Conservation (phyloP, 2,797 vertebrate species). For the Botia kubotai region DNA sequence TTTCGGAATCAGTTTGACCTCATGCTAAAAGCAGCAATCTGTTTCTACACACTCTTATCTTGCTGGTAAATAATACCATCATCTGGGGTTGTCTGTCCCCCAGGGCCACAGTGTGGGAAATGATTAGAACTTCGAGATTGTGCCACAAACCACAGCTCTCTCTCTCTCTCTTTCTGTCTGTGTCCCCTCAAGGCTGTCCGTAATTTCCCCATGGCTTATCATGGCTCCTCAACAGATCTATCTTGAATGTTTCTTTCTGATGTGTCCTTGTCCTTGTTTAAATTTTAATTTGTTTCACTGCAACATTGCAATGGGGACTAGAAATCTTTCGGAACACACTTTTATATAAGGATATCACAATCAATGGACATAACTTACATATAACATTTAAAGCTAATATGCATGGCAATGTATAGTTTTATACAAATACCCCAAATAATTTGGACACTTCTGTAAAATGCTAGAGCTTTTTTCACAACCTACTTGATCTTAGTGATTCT, state of each 20-base stretch:
- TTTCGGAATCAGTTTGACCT: slow-evolving; percentile 6
- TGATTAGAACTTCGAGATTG: slow-evolving; percentile 40
- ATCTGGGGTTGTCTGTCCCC: slow-evolving; percentile 21
- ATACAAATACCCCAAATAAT: too few species aligned
- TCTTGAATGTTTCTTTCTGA: slow-evolving; percentile 22
- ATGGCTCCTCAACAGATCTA: slow-evolving; percentile 12
- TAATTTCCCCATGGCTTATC: slow-evolving; percentile 21
- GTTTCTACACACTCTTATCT: slow-evolving; percentile 40
- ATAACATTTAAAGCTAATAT: not conserved
- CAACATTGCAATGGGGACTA: slow-evolving; percentile 5
- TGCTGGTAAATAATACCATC: slow-evolving; percentile 29
- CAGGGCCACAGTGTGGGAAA: slow-evolving; percentile 56
- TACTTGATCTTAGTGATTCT: too few species aligned
- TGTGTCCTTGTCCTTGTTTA: slow-evolving; percentile 1
- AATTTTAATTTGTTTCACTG: slow-evolving; percentile 11
- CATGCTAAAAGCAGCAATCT: slow-evolving; percentile 18
- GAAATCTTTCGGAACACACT: not conserved
- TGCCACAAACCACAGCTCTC: slow-evolving; percentile 17
- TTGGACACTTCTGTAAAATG: too few species aligned
- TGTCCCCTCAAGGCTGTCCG: slow-evolving; percentile 5
- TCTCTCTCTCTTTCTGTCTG: slow-evolving; percentile 1
- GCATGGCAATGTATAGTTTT: not conserved
- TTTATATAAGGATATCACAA: not conserved
- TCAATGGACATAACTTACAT: not conserved
- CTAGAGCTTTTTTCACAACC: too few species aligned